Base-by-base conservation (phyloP, 2,888 invertebrate genomes). In the Agriopis leucophaearia region DNA sequence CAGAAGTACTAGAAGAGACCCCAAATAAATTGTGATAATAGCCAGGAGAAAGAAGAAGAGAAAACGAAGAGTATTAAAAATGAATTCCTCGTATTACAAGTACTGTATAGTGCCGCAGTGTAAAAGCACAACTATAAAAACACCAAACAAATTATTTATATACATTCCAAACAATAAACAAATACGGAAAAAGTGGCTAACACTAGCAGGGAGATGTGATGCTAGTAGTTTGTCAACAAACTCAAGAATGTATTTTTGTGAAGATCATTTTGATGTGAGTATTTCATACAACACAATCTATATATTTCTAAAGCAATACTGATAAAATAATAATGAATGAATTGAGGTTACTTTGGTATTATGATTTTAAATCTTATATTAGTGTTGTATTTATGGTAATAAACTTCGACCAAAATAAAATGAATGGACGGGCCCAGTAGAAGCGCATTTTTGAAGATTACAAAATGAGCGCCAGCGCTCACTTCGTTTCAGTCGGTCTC, bases 101-200 rank as follows among this genome's bases (percentile, higher is more conserved):
- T 16, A n/a, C n/a, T 40, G 47, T 47, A 8, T 47, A 8, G 47
- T 40, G 38, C 54, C 51, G 4, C 35, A 47, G 16, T 47, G 47
- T 16, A 27, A 10, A 50, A 50, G 12, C 48, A 50, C 48, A 45
- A 45, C n/a, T n/a, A 45, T 45, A n/a, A 45, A 45, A 47, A 47
- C 47, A 8, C 48, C 48, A 27, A n/a, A 50, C 48, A 47, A 47
- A 16, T 47, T 47, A 15, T 47, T 47, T 47, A 8, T 47, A 9
- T 47, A 47, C 16, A 16, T 47, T 47, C 47, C 47, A 47, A 2
- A 9, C 16, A 47, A 47, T 8, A 12, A 47, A 47, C 8, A 8
- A 12, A 47, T 16, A 16, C 16, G 47, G 16, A 16, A 47, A 16
- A 47, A 16, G 47, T 47, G 47, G 47, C 10, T 47, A 16, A 47